Evolutionary conservation across 2,797 vertebrate genomes (phyloP).

Genomic region (Smutsia temminckii): DNA sequence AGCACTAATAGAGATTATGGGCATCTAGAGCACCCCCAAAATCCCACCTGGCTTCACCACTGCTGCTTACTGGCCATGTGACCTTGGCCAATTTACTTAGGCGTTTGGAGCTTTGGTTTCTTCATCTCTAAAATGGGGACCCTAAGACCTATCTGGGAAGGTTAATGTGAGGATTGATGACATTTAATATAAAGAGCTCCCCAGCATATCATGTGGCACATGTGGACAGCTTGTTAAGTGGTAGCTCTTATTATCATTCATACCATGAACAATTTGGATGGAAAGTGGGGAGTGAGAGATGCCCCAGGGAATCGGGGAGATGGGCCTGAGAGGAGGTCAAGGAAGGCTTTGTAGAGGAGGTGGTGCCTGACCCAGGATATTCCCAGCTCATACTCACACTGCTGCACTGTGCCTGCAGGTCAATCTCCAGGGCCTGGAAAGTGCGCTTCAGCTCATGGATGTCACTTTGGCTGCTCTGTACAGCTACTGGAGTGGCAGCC

Average conservation of each 20-base stretch:
- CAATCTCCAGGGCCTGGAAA: conserved; percentile 94
- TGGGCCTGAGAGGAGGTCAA: neutral
- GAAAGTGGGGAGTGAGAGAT: neutral
- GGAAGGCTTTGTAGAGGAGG: neutral
- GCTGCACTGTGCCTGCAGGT: conserved; percentile 93
- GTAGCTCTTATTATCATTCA: neutral
- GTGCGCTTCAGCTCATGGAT: conserved; percentile 91
- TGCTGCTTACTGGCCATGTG: neutral
- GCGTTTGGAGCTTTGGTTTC: neutral
- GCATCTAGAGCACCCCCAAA: neutral
- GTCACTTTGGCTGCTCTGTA: conserved; percentile 89
- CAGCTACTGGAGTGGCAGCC: conserved; percentile 85
- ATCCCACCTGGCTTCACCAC: neutral
- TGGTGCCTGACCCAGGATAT: neutral
- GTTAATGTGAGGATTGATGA: neutral
- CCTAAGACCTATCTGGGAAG: neutral
- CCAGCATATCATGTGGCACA: too few species aligned
- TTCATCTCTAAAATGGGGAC: neutral
- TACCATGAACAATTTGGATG: neutral
- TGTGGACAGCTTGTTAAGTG: neutral
- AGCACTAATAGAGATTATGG: neutral
- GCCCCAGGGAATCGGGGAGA: neutral
- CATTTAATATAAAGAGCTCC: neutral
- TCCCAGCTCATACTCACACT: conserved; percentile 87
- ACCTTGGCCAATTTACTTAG: neutral